Conservation (phyloP, 2,797 vertebrate genomes). For the Danio tinwini region DNA sequence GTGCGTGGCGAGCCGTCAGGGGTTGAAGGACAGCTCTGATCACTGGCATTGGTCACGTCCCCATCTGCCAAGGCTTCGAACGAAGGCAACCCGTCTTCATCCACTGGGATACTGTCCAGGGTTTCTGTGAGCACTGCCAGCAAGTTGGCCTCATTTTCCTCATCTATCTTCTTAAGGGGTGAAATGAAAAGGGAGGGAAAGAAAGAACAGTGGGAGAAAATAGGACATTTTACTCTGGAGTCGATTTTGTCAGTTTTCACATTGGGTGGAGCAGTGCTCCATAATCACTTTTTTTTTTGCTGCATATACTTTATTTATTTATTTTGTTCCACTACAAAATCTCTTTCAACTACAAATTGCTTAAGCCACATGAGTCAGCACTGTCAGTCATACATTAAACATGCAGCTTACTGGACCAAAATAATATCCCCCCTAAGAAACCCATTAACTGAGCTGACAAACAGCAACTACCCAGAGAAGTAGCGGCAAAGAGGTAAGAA, state of each 20-base stretch:
- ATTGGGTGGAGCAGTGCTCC: constrained; percentile 64
- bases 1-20: constrained; percentile 90
- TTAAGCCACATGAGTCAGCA: constrained; percentile 76
- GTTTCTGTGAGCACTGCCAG: constrained; percentile 99
- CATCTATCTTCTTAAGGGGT: constrained; percentile 95
- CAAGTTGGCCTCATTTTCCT: constrained; percentile 99
- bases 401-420: constrained; percentile 83
- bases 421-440: constrained; percentile 82
- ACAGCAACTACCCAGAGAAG: constrained; percentile 60
- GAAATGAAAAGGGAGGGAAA: constrained; percentile 56
- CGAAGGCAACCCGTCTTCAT: constrained; percentile 99
- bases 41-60: constrained; percentile 97
- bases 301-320: constrained; percentile 63
- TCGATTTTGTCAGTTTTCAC: constrained; percentile 60
- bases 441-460: constrained; percentile 80
- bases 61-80: constrained; percentile 99
- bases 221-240: constrained; percentile 78
- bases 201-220: constrained; percentile 65
- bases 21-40: constrained; percentile 92
- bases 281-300: constrained; percentile 65
- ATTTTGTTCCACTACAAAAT: constrained; percentile 33
- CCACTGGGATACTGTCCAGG: constrained; percentile 98
- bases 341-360: constrained; percentile 63
- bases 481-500: constrained; percentile 56
- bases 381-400: constrained; percentile 83